Conservation (phyloP, 2,797 vertebrate genomes). For the Harpagifer antarcticus region DNA sequence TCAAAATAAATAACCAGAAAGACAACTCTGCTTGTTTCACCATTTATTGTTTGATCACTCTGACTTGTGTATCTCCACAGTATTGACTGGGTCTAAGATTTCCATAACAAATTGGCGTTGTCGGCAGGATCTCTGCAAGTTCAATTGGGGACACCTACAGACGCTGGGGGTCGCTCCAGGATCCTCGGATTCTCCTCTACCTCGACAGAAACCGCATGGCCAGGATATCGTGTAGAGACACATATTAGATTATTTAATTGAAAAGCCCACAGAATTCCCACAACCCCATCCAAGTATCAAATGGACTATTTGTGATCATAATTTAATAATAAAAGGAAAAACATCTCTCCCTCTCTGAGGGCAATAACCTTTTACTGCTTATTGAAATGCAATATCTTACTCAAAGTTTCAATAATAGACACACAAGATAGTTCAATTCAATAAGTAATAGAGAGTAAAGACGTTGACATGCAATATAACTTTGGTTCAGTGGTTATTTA, state of each 20-base stretch:
- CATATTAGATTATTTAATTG: slow-evolving; percentile 28
- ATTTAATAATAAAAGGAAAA: neutral
- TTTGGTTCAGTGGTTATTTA: neutral
- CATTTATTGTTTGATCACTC: too few species aligned
- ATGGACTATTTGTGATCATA: slow-evolving; percentile 6
- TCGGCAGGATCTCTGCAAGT: too few species aligned
- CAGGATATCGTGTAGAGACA: slow-evolving; percentile 11
- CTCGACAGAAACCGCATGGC: too few species aligned
- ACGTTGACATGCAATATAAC: neutral
- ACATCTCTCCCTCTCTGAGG: neutral
- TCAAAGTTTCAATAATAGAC: slow-evolving; percentile 24
- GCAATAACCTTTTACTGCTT: slow-evolving; percentile 44
- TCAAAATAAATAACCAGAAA: too few species aligned
- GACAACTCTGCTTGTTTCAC: too few species aligned
- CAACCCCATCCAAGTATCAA: neutral
- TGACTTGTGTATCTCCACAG: too few species aligned
- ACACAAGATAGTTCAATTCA: slow-evolving; percentile 20
- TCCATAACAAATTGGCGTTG: too few species aligned
- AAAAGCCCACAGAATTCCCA: slow-evolving; percentile 18
- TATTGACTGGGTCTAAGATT: too few species aligned
- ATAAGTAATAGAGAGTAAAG: slow-evolving; percentile 11
- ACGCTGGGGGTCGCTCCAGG: too few species aligned
- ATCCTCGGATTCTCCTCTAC: too few species aligned
- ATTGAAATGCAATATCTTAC: slow-evolving; percentile 37
- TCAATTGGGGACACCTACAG: too few species aligned